Percentiles rank a stretch among this genome's conserved stretches.
Evolutionary conservation across 1,140 invertebrate genomes (phyloP).

Genomic region (Pygmarrhopalites habei): DNA sequence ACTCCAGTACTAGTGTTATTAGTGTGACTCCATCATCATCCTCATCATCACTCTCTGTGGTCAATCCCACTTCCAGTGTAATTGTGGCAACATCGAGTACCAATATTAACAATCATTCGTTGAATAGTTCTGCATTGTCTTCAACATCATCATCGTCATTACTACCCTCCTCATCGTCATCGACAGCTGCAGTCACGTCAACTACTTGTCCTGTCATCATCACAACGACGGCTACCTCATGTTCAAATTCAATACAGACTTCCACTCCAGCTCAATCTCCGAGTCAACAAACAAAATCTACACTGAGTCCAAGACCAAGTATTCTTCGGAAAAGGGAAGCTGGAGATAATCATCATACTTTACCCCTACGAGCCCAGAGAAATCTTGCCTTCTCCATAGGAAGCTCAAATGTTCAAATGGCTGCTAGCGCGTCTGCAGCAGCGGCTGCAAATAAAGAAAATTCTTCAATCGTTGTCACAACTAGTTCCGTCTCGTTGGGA

Average conservation of each 20-base stretch:
- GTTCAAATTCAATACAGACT: slow-evolving; percentile 10
- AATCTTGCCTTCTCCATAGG: slow-evolving; percentile 43
- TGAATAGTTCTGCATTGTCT: too few species aligned
- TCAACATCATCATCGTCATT: too few species aligned
- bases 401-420: slow-evolving; percentile 29
- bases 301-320: slow-evolving; percentile 59
- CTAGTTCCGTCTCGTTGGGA: not conserved
- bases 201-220: too few species aligned
- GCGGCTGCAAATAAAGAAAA: slow-evolving; percentile 38
- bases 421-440: slow-evolving; percentile 11
- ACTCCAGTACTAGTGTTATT: slow-evolving; percentile 9
- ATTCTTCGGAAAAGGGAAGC: slow-evolving; percentile 58
- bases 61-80: not conserved
- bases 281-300: slow-evolving; percentile 47
- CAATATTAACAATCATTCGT: too few species aligned
- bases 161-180: not conserved
- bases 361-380: slow-evolving; percentile 49
- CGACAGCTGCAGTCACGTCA: too few species aligned
- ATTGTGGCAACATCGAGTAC: not conserved
- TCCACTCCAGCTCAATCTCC: slow-evolving; percentile 32
- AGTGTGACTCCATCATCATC: too few species aligned
- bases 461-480: slow-evolving; percentile 16
- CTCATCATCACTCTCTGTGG: too few species aligned
- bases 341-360: slow-evolving; percentile 23
- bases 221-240: slow-evolving; percentile 9